A percentile compares a stretch with the other conserved stretches of the same genome.
These are phyloP conservation scores for Lycophotia porphyrea DNA, from an alignment of 2,888 invertebrate species.

Conservation along the genomic window DNA sequence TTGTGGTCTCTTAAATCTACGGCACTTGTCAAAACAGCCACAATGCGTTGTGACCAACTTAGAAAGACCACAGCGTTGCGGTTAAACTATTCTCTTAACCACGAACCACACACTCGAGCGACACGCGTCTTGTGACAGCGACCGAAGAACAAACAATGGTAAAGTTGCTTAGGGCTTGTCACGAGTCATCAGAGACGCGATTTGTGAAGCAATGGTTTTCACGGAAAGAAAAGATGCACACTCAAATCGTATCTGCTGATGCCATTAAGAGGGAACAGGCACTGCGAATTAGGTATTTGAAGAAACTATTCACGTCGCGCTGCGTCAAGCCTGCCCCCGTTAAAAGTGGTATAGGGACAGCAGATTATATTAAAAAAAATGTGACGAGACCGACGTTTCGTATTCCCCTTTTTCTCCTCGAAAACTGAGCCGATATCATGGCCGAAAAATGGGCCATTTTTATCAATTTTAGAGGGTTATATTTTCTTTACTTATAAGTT, in stretches of 20 bases:
- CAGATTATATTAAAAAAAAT: too few species aligned
- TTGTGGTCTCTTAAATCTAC: conserved; percentile 1
- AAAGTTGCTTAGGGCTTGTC: background rate
- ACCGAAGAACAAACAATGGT: background rate
- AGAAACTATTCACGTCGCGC: too few species aligned
- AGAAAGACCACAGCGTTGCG: background rate
- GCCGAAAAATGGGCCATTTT: too few species aligned
- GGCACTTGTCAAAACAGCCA: conserved; percentile 5
- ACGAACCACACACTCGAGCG: background rate
- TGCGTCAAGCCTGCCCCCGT: too few species aligned
- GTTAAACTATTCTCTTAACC: background rate
- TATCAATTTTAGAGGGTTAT: too few species aligned
- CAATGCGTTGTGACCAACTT: conserved; percentile 16
- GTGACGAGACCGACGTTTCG: too few species aligned
- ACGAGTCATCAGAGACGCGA: background rate
- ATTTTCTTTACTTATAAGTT: too few species aligned
- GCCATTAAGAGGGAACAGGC: too few species aligned
- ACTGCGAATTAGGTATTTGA: too few species aligned
- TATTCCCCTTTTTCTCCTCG: too few species aligned
- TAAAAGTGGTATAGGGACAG: too few species aligned
- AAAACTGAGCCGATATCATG: too few species aligned
- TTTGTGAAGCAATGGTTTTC: background rate
- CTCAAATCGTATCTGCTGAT: background rate
- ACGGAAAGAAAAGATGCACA: background rate
- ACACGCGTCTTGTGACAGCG: background rate